phyloP scores from a whole-genome alignment of 23 tunicate genomes.

The Trididemnum nubilum region DNA sequence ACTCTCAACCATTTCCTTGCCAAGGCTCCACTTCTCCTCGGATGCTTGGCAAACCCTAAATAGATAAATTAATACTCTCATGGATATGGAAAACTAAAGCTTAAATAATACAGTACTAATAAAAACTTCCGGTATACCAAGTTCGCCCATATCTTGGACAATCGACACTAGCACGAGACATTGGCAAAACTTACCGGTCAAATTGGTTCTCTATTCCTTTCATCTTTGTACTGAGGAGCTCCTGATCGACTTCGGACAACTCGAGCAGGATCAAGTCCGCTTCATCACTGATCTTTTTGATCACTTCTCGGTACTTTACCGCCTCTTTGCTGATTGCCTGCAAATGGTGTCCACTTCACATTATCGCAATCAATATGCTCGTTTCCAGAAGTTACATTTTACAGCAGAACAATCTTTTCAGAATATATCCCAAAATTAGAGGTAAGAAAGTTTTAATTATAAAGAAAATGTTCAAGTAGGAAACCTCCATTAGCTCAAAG shows the following conservation, averaged over 20 bases:
- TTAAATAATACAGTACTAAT: background rate
- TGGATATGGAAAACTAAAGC: constrained; percentile 20
- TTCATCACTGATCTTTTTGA: constrained; percentile 59
- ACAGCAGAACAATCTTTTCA: no score
- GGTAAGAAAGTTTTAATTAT: no score
- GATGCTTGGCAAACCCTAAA: constrained; percentile 82
- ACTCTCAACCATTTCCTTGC: constrained; percentile 73
- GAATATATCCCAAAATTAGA: no score
- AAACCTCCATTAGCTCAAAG: no score
- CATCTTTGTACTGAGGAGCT: constrained; percentile 61
- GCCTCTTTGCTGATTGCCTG: constrained; percentile 82
- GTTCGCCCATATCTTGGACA: no score
- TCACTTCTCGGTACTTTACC: constrained; percentile 68
- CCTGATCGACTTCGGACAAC: constrained; percentile 73
- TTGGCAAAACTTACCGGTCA: constrained; percentile 67
- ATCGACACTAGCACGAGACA: no score
- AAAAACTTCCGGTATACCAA: no score
- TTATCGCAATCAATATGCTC: background rate
- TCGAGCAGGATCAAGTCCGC: constrained; percentile 62
- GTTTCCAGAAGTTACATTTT: no score
- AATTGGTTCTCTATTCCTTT: constrained; percentile 73
- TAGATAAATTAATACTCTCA: no score
- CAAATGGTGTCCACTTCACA: no score
- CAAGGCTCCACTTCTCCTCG: constrained; percentile 54
- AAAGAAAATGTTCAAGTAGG: no score